Conservation (phyloP, 2,888 invertebrate genomes). For the Papilio protenor region DNA sequence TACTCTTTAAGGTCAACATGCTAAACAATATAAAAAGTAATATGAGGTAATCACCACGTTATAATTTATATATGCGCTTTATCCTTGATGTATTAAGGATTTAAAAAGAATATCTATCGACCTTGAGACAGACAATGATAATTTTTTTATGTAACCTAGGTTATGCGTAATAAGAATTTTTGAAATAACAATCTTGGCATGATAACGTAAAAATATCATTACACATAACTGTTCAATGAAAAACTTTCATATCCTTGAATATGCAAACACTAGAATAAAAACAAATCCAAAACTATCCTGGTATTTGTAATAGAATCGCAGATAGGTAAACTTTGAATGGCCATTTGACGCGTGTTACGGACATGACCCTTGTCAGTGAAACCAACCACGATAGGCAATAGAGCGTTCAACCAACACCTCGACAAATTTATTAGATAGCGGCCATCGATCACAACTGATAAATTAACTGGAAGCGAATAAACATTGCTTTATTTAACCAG, state of each 20-base stretch:
- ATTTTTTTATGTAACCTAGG: background rate
- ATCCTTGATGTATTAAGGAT: too few relatives aligned
- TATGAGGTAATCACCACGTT: background rate
- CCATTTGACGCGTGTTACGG: constrained; percentile 63
- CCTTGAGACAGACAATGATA: background rate
- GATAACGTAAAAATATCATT: background rate
- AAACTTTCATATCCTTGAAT: constrained; percentile 10
- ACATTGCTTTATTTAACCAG: constrained; percentile 72
- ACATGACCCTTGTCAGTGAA: constrained; percentile 64
- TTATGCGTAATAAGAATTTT: background rate
- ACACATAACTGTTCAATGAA: constrained; percentile 3
- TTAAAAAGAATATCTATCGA: background rate
- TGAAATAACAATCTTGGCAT: constrained; percentile 6
- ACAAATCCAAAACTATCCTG: constrained; percentile 9
- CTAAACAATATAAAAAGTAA: too few relatives aligned
- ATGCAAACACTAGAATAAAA: constrained; percentile 16
- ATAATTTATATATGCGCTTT: background rate
- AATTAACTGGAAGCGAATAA: constrained; percentile 71
- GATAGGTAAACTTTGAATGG: constrained; percentile 39
- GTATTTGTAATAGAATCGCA: constrained; percentile 19
- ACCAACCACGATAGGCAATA: constrained; percentile 45
- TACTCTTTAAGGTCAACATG: too few relatives aligned
- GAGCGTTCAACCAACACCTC: constrained; percentile 43
- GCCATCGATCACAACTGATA: constrained; percentile 59
- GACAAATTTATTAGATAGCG: constrained; percentile 46